Base-by-base conservation (phyloP, 2,113 vertebrate species). In the Marmota flaviventris region DNA sequence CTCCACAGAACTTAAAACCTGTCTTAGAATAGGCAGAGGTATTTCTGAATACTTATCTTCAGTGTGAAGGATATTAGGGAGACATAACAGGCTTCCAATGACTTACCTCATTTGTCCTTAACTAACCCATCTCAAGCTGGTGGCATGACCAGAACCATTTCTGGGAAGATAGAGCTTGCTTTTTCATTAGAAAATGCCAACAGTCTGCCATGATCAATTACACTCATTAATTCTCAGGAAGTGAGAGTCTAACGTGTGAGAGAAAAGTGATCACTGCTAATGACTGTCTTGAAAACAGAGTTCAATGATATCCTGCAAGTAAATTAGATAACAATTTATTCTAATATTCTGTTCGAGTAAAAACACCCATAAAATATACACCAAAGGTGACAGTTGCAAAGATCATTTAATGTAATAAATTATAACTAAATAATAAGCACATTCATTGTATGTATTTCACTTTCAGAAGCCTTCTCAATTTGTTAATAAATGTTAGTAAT, bases 131-230 rank as follows among this genome's bases (percentile, higher is more conserved):
- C 69, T 67, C 61, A 73, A 63, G 70, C 34, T 78, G 18, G 22
- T 73, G n/a, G 16, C 11, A 84, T 79, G 27, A 81, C 67, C 92
- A 45, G 51, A 51, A 65, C 70, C 39, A 58, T 73, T 87, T 90
- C 84, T 94, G 58, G 29, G 48, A 96, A 81, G 45, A 75, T 32
- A 53, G 18, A 63, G 45, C 37, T 85, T 85, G 81, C 8, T 83
- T 93, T 93, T 63, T 73, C 67, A 32, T 92, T 95, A 84, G 34
- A 84, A 92, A 83, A 95, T 93, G 61, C 32, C 79, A 69, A 51
- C 29, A 63, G 37, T 94, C 17, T 79, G 27, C 25, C 11, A 39
- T 73, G 48, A 73, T 69, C 77, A 97, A 65, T 65, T 85, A 58
- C 25, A 61, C 16, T 51, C 34, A 82, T 69, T 94, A 76, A 48